phyloP scores from a whole-genome alignment of 2,113 vertebrate genomes.

The Condylura cristata region DNA sequence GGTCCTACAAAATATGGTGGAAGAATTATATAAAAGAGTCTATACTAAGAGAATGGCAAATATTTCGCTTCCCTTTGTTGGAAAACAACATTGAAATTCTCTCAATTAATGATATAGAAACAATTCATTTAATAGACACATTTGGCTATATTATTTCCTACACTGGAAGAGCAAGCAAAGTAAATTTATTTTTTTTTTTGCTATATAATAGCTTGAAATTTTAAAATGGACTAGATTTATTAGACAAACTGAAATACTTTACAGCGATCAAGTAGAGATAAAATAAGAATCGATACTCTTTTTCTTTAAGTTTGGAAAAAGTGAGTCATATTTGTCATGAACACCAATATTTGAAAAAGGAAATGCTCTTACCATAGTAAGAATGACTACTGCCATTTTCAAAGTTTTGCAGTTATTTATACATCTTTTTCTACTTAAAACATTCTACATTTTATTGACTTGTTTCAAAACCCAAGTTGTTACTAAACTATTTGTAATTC shows the following conservation, averaged over 20 bases:
- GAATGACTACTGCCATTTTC: background rate
- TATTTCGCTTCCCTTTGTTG: background rate
- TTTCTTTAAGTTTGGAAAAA: background rate
- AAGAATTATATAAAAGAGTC: background rate
- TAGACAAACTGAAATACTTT: constrained; percentile 8
- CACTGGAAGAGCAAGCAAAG: background rate
- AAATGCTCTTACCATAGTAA: background rate
- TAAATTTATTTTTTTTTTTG: background rate
- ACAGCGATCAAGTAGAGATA: background rate
- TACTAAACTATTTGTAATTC: constrained; percentile 33
- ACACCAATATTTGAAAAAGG: constrained; percentile 1
- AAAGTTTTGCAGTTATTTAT: constrained; percentile 18
- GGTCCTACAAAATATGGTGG: background rate
- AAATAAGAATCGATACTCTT: background rate
- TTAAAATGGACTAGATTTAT: background rate
- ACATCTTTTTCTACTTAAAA: background rate
- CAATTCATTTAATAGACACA: background rate
- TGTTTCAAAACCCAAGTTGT: background rate
- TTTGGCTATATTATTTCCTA: background rate
- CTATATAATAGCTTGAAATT: constrained; percentile 29
- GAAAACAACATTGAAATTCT: background rate
- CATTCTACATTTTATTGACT: background rate
- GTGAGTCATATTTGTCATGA: background rate
- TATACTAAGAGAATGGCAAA: background rate
- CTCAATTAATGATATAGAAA: background rate